Evolutionary conservation across 2,888 invertebrate species (phyloP), one percentile per base, ranked within the genome.

Genomic region (Agelastica alni): DNA sequence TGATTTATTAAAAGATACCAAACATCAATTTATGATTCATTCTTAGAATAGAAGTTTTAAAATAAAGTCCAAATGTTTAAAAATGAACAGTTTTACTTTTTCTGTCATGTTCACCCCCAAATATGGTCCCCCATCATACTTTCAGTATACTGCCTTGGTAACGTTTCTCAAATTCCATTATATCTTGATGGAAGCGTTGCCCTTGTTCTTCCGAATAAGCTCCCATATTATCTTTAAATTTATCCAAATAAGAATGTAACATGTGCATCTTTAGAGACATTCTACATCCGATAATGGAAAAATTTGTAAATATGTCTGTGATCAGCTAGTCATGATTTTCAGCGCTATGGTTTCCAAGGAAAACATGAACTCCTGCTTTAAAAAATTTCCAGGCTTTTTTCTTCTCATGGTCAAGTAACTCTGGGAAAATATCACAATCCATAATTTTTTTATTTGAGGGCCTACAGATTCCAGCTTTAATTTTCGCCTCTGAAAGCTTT

Each of bases 111-210:
- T 22, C 4, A 5, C 22, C 22, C 22, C 22, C 22, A 22, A 30
- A 30, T 30, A 30, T 30, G n/a, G 31, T 64, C 64, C 20, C 60
- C 61, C 60, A 65, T 66, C 64, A 66, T 65, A 26, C 56, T 62
- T 17, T 14, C n/a, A 17, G 7, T 36, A 17, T 36, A 36, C 36
- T 36, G 41, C 64, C 62, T 51, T 66, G 61, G 47, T 69, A 70
- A 43, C 63, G 59, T 32, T 39, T 47, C 63, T 68, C 65, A 31
- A 67, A 61, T 41, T 59, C 41, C 62, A 62, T 61, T 13, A 69
- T 54, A 41, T 69, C 66, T 45, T 68, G 63, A 47, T 70, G 65
- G 51, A 70, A 70, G 56, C 62, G 62, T 58, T 70, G 65, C 39
- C 65, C 66, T 61, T 69, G 67, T 47, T 71, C 65, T 59, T 70